phyloP scores from a whole-genome alignment of 2,888 invertebrate species.

The Trachelus troglodyta region DNA sequence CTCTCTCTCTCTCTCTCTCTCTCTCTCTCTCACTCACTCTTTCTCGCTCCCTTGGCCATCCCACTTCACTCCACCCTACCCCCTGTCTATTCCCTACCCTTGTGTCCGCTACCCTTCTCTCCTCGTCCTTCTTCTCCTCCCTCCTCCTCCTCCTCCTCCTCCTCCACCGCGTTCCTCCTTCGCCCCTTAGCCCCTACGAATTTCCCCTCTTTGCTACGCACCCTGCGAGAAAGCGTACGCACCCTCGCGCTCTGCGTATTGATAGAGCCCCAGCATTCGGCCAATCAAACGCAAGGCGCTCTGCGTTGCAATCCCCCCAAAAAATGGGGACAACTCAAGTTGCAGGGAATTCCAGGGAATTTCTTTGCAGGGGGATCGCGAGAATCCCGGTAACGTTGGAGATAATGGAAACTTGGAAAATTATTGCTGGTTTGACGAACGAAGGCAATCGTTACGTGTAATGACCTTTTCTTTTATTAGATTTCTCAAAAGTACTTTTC shows the following conservation, averaged over 20 bases:
- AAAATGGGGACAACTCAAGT: not conserved
- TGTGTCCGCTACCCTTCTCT: conserved; percentile 36
- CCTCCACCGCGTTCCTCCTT: conserved; percentile 29
- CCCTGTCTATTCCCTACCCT: conserved; percentile 36
- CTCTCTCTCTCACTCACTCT: conserved; percentile 21
- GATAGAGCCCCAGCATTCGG: conserved; percentile 51
- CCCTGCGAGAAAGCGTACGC: conserved; percentile 56
- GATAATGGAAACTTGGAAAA: not conserved
- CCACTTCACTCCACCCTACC: conserved; percentile 26
- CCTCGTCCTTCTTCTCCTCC: conserved; percentile 29
- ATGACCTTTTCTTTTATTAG: not conserved
- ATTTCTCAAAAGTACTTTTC: not conserved
- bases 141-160: conserved; percentile 43
- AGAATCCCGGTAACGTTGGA: not conserved
- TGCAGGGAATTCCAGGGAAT: not conserved
- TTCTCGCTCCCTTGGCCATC: conserved; percentile 29
- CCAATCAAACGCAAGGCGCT: conserved; percentile 52
- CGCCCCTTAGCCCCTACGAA: conserved; percentile 49
- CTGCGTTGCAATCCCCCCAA: not conserved
- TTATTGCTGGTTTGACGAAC: not conserved
- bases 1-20: conserved; percentile 34
- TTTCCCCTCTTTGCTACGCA: conserved; percentile 52
- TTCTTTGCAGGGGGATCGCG: not conserved
- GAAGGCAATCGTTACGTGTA: not conserved
- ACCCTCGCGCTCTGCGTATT: conserved; percentile 50